phyloP scores from a whole-genome alignment of 2,888 invertebrate species.

The Quadroppia sp. region DNA sequence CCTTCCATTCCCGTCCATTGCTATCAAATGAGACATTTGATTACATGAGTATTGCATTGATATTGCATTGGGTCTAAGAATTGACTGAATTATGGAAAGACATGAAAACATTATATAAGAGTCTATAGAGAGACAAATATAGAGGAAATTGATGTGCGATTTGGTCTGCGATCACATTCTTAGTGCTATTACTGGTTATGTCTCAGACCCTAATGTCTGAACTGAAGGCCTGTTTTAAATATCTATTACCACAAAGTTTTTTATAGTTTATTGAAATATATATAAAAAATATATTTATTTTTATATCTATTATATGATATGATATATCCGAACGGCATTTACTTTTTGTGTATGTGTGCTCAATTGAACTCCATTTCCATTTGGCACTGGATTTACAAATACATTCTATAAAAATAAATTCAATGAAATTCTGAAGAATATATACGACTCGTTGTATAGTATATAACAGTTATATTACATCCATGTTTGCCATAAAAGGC shows the following conservation, averaged over 20 bases:
- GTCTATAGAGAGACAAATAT: conserved; percentile 12
- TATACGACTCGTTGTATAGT: not conserved
- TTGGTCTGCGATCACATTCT: conserved; percentile 25
- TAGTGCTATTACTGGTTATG: conserved; percentile 25
- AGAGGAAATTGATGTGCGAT: conserved; percentile 33
- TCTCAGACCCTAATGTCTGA: conserved; percentile 3
- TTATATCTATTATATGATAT: not conserved
- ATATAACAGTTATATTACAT: conserved; percentile 23
- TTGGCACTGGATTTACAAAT: conserved; percentile 1
- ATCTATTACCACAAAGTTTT: conserved; percentile 31
- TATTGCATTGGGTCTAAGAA: not conserved
- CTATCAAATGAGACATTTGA: conserved; percentile 27
- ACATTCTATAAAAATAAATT: conserved; percentile 13
- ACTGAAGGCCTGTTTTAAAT: conserved; percentile 24
- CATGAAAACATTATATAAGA: conserved; percentile 31
- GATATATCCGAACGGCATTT: conserved; percentile 28
- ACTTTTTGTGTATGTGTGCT: conserved; percentile 29
- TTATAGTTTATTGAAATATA: not conserved
- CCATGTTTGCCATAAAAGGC: conserved; percentile 17
- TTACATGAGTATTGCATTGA: conserved; percentile 32
- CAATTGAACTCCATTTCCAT: conserved; percentile 28
- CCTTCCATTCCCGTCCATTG: not conserved
- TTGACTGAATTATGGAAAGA: conserved; percentile 27
- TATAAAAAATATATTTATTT: conserved; percentile 22
- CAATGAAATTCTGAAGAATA: not conserved